Evolutionary conservation across 2,113 vertebrate species (phyloP).

Genomic region (Machaerirhynchus nigripectus): DNA sequence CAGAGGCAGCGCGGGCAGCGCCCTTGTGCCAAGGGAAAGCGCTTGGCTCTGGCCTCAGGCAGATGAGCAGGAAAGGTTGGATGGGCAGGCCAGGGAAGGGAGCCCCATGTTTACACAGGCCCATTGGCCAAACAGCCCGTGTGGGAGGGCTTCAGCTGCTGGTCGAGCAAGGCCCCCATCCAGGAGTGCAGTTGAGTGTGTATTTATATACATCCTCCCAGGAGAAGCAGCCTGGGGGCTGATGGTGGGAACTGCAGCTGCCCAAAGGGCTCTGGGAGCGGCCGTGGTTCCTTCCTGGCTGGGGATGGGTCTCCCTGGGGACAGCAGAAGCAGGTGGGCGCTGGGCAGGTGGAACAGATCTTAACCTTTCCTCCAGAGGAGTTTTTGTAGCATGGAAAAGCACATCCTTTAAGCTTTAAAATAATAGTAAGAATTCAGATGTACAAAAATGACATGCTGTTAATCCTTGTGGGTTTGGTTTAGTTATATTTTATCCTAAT

Average conservation of each 20-base stretch:
- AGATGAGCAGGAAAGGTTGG: not conserved
- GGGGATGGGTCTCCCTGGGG: not conserved
- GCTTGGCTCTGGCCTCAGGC: not conserved
- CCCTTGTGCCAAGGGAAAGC: fast-evolving
- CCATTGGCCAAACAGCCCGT: not conserved
- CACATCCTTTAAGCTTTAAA: slow-evolving; percentile 64
- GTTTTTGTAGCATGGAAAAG: slow-evolving; percentile 52
- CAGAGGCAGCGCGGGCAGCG: not conserved
- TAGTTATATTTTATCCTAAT: not conserved
- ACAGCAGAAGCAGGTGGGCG: not conserved
- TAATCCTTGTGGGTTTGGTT: slow-evolving; percentile 24
- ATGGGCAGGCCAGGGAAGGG: not conserved
- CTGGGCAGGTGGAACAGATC: not conserved
- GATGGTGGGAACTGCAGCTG: not conserved
- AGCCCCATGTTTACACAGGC: not conserved
- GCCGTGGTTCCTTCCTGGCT: not conserved
- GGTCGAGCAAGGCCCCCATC: not conserved
- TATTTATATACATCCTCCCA: not conserved
- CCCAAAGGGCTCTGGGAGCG: not conserved
- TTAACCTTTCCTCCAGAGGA: slow-evolving; percentile 41
- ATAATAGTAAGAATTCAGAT: slow-evolving; percentile 11
- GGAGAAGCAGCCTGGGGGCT: not conserved
- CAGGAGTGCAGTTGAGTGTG: not conserved
- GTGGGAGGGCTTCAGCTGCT: not conserved
- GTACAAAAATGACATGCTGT: slow-evolving; percentile 1